Evolutionary conservation across 2,797 vertebrate genomes (phyloP).

Genomic region (Lepus townsendii): DNA sequence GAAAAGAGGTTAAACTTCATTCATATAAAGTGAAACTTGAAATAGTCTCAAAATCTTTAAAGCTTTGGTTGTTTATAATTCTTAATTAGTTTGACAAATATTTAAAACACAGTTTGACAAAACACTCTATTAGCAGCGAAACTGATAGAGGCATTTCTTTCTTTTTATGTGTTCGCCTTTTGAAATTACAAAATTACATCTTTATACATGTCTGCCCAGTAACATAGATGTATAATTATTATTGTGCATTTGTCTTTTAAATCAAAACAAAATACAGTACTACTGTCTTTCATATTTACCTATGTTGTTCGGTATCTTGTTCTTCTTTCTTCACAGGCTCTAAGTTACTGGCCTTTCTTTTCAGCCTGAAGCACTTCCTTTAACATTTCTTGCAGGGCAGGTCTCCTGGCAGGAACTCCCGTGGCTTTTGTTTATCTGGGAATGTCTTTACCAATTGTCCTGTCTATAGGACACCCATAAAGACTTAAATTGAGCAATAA

Average conservation of each 20-base stretch:
- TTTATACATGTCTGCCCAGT: neutral
- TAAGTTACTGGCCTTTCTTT: neutral
- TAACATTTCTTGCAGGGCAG: neutral
- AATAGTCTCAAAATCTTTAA: no score
- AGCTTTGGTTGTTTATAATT: no score
- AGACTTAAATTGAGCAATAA: no score
- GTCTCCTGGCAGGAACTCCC: no score
- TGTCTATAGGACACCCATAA: no score
- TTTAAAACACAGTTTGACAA: no score
- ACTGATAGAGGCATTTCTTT: no score
- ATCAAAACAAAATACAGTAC: neutral
- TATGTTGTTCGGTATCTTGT: neutral
- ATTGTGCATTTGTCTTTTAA: slow-evolving; percentile 17
- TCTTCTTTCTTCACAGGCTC: neutral
- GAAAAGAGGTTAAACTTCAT: no score
- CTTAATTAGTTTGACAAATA: no score
- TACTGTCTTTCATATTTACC: slow-evolving; percentile 1
- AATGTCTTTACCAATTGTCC: neutral
- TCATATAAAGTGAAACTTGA: no score
- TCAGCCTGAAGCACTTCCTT: neutral
- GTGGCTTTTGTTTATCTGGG: neutral
- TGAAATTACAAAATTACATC: neutral
- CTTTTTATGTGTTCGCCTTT: no score
- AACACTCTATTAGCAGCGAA: no score
- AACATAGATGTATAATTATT: slow-evolving; percentile 13